These are phyloP conservation scores for Percina caprodes DNA, from an alignment of 2,113 vertebrate species.

Conservation along the genomic window DNA sequence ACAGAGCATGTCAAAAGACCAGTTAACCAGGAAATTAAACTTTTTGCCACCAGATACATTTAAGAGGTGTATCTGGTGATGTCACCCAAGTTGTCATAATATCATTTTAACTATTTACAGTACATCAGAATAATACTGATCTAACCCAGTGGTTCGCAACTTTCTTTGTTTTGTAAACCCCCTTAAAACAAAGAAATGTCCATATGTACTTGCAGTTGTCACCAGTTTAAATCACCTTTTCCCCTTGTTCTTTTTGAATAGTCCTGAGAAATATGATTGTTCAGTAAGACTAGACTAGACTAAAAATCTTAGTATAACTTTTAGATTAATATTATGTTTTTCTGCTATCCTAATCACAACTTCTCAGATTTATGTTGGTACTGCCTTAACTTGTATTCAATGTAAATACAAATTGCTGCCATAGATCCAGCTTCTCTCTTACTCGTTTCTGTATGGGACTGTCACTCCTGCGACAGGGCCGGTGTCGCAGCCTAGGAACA, in stretches of 20 bases:
- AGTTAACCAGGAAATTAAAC: constrained; percentile 9
- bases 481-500: constrained; percentile 97
- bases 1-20: not conserved
- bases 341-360: not conserved
- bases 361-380: not conserved
- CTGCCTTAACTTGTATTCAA: not conserved
- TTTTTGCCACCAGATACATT: not conserved
- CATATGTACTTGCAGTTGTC: not conserved
- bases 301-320: not conserved
- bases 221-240: not conserved
- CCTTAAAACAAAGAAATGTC: not conserved
- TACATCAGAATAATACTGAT: not conserved
- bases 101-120: not conserved
- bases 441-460: constrained; percentile 92
- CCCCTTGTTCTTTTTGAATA: not conserved
- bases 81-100: no score
- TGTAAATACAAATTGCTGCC: constrained; percentile 1
- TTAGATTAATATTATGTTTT: not conserved
- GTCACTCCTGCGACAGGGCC: constrained; percentile 96
- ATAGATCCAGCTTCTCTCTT: constrained; percentile 68
- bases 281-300: no score
- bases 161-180: not conserved
- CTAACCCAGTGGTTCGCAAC: not conserved
- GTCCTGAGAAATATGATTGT: not conserved
- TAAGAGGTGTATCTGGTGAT: no score